These are phyloP conservation scores for Lucilia sericata DNA, from an alignment of 1,140 invertebrate species.

Conservation along the genomic window DNA sequence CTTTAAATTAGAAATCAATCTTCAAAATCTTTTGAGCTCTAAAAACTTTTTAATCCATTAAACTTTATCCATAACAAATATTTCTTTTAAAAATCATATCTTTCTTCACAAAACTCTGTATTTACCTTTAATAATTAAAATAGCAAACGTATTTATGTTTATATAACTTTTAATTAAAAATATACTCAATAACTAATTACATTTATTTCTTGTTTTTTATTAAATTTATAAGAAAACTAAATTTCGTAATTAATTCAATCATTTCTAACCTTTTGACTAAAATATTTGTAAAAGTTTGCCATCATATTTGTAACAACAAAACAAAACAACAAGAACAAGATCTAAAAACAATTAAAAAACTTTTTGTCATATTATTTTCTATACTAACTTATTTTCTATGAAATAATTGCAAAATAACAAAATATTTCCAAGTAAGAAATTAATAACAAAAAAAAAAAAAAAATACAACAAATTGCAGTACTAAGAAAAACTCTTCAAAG, in stretches of 20 bases:
- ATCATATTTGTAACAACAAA: neutral
- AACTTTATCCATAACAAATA: too few species aligned
- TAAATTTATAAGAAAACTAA: slow-evolving; percentile 11
- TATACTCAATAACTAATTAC: neutral
- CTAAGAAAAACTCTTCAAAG: too few species aligned
- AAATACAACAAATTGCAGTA: neutral
- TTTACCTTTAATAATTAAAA: neutral
- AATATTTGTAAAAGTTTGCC: neutral
- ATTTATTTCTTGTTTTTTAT: neutral
- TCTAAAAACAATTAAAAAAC: neutral
- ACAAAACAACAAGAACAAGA: neutral
- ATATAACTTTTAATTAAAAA: neutral
- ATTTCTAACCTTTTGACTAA: neutral
- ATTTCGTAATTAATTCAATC: neutral
- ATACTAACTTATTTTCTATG: neutral
- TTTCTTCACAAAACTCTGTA: neutral
- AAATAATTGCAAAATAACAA: slow-evolving; percentile 7
- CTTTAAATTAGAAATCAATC: too few species aligned
- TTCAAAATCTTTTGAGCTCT: too few species aligned
- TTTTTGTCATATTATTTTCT: neutral
- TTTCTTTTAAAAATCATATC: too few species aligned
- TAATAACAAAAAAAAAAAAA: neutral
- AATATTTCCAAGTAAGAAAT: neutral
- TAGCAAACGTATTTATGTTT: neutral
- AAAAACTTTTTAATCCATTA: too few species aligned